Conservation (phyloP, 1,140 invertebrate species). For the Leptinotarsa defecta region DNA sequence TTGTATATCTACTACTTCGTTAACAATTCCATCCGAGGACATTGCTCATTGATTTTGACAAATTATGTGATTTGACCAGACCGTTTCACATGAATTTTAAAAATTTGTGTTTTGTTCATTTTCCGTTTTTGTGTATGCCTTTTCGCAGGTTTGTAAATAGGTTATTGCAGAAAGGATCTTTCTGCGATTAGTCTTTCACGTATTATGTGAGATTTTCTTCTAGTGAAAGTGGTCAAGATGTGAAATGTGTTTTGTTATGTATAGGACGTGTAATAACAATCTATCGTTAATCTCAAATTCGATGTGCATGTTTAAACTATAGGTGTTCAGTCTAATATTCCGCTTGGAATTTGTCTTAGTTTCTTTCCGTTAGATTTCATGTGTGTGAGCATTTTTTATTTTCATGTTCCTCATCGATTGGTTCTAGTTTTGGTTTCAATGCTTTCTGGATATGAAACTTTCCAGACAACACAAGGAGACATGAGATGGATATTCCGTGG, state of each 20-base stretch:
- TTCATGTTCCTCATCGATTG: not conserved
- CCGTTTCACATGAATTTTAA: constrained; percentile 3
- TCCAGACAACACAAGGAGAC: too few species aligned
- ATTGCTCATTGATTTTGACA: too few species aligned
- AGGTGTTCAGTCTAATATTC: constrained; percentile 14
- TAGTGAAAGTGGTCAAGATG: not conserved
- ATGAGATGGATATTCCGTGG: not conserved
- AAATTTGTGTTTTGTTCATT: not conserved
- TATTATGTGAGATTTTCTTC: not conserved
- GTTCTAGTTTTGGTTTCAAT: not conserved
- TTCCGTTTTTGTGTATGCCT: constrained; percentile 14
- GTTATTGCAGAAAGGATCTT: not conserved
- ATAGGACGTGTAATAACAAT: constrained; percentile 12
- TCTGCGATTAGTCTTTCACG: constrained; percentile 12
- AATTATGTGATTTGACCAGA: not conserved
- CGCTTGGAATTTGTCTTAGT: constrained; percentile 25
- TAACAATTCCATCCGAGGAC: too few species aligned
- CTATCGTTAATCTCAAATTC: constrained; percentile 32
- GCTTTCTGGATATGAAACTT: not conserved
- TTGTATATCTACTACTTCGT: too few species aligned
- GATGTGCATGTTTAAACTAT: constrained; percentile 23
- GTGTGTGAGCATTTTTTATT: not conserved
- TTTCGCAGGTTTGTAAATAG: constrained; percentile 13
- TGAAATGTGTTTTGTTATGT: not conserved
- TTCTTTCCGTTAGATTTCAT: constrained; percentile 10